Base-by-base conservation (phyloP, 2,113 vertebrate genomes). In the Apaloderma vittatum region DNA sequence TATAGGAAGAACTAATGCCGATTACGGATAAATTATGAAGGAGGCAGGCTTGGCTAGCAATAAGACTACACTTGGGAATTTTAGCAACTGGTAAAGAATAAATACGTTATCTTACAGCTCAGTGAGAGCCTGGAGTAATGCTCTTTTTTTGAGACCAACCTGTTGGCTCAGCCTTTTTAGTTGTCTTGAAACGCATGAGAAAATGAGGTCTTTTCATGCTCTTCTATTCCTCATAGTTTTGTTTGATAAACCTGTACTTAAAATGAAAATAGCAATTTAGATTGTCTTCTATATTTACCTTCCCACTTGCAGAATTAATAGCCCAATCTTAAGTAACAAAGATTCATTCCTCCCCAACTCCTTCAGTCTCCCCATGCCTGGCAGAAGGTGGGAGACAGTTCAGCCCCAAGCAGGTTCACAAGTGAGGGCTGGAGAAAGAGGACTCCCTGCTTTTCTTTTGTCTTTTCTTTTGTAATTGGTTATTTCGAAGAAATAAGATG, bases 401-500 rank as follows among this genome's bases (percentile, higher is more conserved):
- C 37, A 83, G 34, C 12, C 29, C 37, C 34, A 30, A 43, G 16
- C 46, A 88, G 67, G 86, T 51, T 11, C 11, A 2, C 14, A n/a
- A 16, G 30, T 3, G 7, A 61, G 11, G 27, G 8, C 51, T 61
- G 9, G 10, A 17, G 20, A 51, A 58, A 29, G 49, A 74, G 15
- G 10, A 36, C 11, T 36, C 49, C n/a, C n/a, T n/a, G n/a, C n/a
- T n/a, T n/a, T n/a, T n/a, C n/a, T n/a, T n/a, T n/a, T n/a, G n/a
- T n/a, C n/a, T n/a, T n/a, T n/a, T n/a, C n/a, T n/a, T n/a, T n/a
- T n/a, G 40, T 82, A 93, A 94, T 65, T 61, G 26, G 40, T 48
- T 82, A 79, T 95, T 86, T 93, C 15, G 43, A 93, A 93, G 59
- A 49, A 92, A 46, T 32, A 34, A 80, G 58, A 90, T 49, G 55